These are phyloP conservation scores for Pelodiscus sinensis DNA, from an alignment of 2,113 vertebrate species.

Conservation along the genomic window DNA sequence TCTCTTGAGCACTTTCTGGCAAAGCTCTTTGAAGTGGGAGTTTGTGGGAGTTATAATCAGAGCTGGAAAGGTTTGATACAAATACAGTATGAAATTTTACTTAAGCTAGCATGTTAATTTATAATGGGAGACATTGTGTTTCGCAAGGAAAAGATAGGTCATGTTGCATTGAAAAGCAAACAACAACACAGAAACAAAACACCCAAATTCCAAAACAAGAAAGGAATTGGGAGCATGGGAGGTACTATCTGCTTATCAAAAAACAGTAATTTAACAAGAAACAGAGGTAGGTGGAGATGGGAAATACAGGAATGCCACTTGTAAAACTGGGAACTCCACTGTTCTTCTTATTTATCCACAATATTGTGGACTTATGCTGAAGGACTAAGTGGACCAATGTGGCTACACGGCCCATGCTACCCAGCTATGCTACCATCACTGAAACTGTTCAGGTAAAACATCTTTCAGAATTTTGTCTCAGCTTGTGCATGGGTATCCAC, in stretches of 20 bases:
- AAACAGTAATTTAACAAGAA: not conserved
- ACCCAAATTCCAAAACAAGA: not conserved
- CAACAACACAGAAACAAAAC: not conserved
- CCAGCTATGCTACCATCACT: not conserved
- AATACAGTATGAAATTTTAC: not conserved
- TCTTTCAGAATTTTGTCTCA: not conserved
- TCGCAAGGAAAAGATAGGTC: not conserved
- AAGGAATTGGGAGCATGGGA: not conserved
- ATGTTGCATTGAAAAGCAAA: not conserved
- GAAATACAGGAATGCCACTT: not conserved
- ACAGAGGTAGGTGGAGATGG: not conserved
- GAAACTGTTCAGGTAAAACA: not conserved
- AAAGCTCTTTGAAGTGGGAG: not conserved
- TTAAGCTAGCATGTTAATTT: not conserved
- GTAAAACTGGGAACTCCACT: not conserved
- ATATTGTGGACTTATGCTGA: not conserved
- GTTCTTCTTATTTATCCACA: not conserved
- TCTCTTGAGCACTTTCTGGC: not conserved
- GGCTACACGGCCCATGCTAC: not conserved
- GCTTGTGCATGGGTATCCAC: not conserved
- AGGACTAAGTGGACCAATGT: not conserved
- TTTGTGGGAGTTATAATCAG: not conserved
- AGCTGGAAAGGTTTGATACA: not conserved
- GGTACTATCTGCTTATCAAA: not conserved
- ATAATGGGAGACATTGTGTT: not conserved